A percentile compares a stretch with the other conserved stretches of the same genome.
Evolutionary conservation across 2,797 vertebrate species (phyloP).

Genomic region (Enteromius fasciolatus): DNA sequence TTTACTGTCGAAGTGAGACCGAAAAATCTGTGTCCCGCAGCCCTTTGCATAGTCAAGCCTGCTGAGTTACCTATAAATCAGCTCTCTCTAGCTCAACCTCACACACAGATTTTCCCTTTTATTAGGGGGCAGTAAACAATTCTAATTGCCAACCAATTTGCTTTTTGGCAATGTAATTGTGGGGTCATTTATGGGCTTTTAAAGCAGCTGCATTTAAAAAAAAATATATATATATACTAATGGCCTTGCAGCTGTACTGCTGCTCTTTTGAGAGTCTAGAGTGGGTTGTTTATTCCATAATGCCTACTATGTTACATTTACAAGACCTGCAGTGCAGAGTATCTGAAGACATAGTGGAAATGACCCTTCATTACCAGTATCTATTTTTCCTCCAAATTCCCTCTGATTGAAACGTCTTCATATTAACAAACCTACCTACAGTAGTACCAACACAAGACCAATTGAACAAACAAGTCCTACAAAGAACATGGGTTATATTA

Average conservation of each 20-base stretch:
- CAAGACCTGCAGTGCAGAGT: constrained; percentile 35
- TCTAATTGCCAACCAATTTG: constrained; percentile 62
- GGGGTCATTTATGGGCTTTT: constrained; percentile 56
- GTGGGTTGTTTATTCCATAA: constrained; percentile 53
- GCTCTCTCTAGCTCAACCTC: constrained; percentile 44
- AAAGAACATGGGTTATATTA: neutral
- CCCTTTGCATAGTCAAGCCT: constrained; percentile 32
- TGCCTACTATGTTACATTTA: constrained; percentile 49
- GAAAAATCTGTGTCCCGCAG: constrained; percentile 32
- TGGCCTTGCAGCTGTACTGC: constrained; percentile 57
- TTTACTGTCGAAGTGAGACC: constrained; percentile 35
- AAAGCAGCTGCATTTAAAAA: constrained; percentile 50
- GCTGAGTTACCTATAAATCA: constrained; percentile 58
- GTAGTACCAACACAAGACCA: neutral
- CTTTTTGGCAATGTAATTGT: constrained; percentile 58
- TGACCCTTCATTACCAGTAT: constrained; percentile 36
- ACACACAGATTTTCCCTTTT: constrained; percentile 51
- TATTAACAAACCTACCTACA: neutral
- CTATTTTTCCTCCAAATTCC: constrained; percentile 27
- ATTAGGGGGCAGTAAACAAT: constrained; percentile 56
- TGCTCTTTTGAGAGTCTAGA: constrained; percentile 59
- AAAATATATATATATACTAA: constrained; percentile 37
- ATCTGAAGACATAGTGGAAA: constrained; percentile 41
- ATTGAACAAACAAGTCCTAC: neutral
- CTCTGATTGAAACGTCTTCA: neutral